Percentiles rank a stretch among this genome's conserved stretches.
These are phyloP conservation scores for Drosophila willistoni DNA, from an alignment of 1,140 invertebrate species.

Conservation along the genomic window DNA sequence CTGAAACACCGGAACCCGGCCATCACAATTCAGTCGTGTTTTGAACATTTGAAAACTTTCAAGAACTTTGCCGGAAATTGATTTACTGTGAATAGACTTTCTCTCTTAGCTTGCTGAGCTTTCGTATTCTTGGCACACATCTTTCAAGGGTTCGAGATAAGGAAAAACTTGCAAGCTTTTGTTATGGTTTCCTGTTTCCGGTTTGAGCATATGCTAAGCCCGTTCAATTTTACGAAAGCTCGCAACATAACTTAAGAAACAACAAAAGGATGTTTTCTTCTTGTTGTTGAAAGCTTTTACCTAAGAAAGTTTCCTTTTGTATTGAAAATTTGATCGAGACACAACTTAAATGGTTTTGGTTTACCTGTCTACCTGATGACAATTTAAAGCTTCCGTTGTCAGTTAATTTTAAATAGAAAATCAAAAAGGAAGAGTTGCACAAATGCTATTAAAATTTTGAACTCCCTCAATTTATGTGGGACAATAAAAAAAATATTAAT, in stretches of 20 bases:
- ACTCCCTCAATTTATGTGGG: conserved; percentile 31
- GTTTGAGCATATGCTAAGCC: conserved; percentile 48
- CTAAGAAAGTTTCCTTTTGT: conserved; percentile 21
- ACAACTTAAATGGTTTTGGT: conserved; percentile 3
- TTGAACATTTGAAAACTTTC: not conserved
- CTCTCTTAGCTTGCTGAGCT: not conserved
- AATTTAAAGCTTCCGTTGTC: conserved; percentile 14
- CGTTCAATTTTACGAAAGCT: conserved; percentile 21
- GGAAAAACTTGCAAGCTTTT: conserved; percentile 44
- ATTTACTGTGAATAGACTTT: not conserved
- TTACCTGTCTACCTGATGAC: not conserved
- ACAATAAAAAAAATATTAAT: conserved; percentile 34
- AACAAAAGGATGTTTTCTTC: not conserved
- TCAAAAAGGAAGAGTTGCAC: not conserved
- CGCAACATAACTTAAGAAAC: not conserved
- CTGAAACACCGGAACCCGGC: too few relatives aligned
- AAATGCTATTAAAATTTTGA: not conserved
- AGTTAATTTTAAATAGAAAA: conserved; percentile 11
- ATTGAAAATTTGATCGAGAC: not conserved
- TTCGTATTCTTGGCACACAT: conserved; percentile 9
- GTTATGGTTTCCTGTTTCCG: conserved; percentile 54
- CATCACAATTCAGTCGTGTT: not conserved
- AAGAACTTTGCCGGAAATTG: not conserved
- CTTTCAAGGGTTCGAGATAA: conserved; percentile 37
- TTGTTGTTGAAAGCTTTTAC: not conserved